phyloP scores from a whole-genome alignment of 2,797 vertebrate genomes.

The Holocentrus rufus region DNA sequence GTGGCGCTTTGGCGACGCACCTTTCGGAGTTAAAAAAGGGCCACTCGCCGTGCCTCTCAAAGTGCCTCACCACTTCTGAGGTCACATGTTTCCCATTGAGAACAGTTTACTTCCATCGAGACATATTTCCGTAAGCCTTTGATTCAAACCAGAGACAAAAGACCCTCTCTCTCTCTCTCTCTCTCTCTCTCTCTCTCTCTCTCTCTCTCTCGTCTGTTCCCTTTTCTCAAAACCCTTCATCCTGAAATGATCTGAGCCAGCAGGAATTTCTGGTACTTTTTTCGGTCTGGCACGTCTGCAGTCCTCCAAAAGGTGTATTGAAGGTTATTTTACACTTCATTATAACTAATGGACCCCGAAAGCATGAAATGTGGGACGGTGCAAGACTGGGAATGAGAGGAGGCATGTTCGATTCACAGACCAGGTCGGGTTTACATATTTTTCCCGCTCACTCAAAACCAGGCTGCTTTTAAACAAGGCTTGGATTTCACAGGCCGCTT shows the following conservation, averaged over 20 bases:
- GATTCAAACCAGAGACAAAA: constrained; percentile 82
- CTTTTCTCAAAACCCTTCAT: constrained; percentile 60
- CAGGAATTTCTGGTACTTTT: constrained; percentile 51
- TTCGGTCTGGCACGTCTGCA: constrained; percentile 14
- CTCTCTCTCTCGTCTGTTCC: constrained; percentile 33
- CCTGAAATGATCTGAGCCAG: constrained; percentile 70
- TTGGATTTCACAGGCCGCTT: constrained; percentile 75
- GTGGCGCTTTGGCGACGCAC: constrained; percentile 44
- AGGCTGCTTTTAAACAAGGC: constrained; percentile 62
- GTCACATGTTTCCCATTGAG: constrained; percentile 83
- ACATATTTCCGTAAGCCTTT: constrained; percentile 81
- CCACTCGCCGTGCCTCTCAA: constrained; percentile 49
- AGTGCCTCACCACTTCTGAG: constrained; percentile 69
- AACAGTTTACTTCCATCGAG: constrained; percentile 80
- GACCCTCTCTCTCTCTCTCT: constrained; percentile 45
- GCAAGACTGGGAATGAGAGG: constrained; percentile 64
- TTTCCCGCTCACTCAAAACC: constrained; percentile 57
- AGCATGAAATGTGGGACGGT: constrained; percentile 69
- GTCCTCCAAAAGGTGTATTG: constrained; percentile 67
- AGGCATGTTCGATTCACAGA: constrained; percentile 63
- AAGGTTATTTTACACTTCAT: constrained; percentile 79
- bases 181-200: constrained; percentile 25
- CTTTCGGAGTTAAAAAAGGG: constrained; percentile 46
- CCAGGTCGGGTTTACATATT: constrained; percentile 73
- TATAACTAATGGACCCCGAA: constrained; percentile 75